Base-by-base conservation (phyloP, 2,113 vertebrate species). In the Brienomyrus longianalis region DNA sequence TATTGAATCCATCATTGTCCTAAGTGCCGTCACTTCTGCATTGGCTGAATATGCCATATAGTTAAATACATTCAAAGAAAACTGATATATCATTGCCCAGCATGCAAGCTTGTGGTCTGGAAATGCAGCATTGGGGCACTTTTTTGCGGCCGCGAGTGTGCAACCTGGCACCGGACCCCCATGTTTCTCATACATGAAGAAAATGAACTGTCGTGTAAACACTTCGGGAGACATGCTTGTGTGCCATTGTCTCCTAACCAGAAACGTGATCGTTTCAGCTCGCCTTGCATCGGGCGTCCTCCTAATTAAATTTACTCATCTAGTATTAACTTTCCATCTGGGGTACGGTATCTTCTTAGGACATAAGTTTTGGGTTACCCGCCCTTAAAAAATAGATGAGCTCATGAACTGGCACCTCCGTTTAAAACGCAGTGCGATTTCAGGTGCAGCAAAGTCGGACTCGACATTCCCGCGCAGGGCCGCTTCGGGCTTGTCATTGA, bases 301-400 rank as follows among this genome's bases (percentile, higher is more conserved):
- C 51, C 94, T 95, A 95, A 96, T 96, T 96, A 95, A 95, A 96
- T 94, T 94, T 94, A 94, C 93, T 95, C 94, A 94, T 93, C 93
- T 89, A 89, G 91, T 92, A 92, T 94, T 83, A 90, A 91, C 91
- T 95, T 95, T 95, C 95, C 93, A 70, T 88, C 90, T 90, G 86
- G 93, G 95, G 94, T 96, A 91, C 74, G 27, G 90, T 96, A 94
- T 95, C 96, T 94, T 94, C 94, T 95, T 95, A 94, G 95, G 94
- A 92, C 83, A 93, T 93, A 95, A 88, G 96, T 93, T 95, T 96
- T 92, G 59, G 47, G 92, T 96, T 95, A 94, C 95, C 91, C 88
- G 87, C 92, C 52, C 90, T 13, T 96, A 1, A 96, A 96, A 93
- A 93, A 96, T 96, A 91, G 9, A 96, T 93, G 91, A 91, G 54